Base-by-base conservation (phyloP, 2,113 vertebrate species). In the Xiphophorus hellerii region DNA sequence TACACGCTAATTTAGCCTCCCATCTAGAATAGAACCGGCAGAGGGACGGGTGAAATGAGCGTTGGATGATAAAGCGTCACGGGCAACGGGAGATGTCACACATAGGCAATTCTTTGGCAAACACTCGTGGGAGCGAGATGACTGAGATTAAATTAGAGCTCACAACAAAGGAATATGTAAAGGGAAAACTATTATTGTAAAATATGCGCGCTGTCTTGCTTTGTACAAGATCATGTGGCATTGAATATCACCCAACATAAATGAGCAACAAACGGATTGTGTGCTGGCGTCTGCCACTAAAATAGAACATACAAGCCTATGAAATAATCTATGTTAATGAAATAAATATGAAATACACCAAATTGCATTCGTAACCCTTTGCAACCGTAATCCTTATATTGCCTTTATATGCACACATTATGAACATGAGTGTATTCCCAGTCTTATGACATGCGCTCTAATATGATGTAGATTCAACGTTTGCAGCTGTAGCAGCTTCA, bases 1-100 rank as follows among this genome's bases (percentile, higher is more conserved):
- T 88, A 90, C 78, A 72, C 66, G 71, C 75, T 85, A 84, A 90
- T 89, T 89, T 81, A 87, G 78, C 78, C 75, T 78, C 76, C 58
- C 60, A 69, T 87, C 78, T 68, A 79, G 66, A 85, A 72, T 33
- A 70, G 64, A 70, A 66, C 63, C 74, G 58, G 68, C 39, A 42
- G 70, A 72, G 72, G 67, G 79, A 76, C 77, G 80, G 78, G 44
- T 7, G 22, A 51, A 77, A 64, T 61, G 77, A 86, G 73, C 84
- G 42, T 66, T 27, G 71, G 73, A 78, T 76, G 69, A 74, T 39
- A n/a, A 44, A 39, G 62, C 72, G 51, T 33, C 63, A 33, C 8
- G 29, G 29, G 58, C 39, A 69, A 64, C 62, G n/a, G 30, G 31
- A 63, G 69, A 63, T 35, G 73, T 35, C 80, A 64, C 62, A 67